Evolutionary conservation across 2,113 vertebrate species (phyloP).

Genomic region (Papio anubis): DNA sequence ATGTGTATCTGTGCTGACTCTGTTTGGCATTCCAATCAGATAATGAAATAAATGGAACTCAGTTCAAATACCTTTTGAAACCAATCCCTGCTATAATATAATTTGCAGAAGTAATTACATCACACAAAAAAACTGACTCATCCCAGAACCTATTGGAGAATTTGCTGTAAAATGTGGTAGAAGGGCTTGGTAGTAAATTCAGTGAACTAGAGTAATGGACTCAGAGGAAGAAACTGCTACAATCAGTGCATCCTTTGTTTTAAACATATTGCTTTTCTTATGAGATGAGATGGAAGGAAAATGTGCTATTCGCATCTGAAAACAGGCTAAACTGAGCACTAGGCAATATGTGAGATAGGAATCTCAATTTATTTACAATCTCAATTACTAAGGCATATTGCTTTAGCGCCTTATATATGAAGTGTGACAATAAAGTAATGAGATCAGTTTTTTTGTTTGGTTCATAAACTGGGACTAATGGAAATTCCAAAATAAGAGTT

Average conservation of each 20-base stretch:
- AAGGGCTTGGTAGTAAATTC: neutral
- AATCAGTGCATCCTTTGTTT: neutral
- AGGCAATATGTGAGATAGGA: neutral
- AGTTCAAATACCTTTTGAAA: neutral
- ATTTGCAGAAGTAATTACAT: neutral
- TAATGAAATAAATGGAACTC: neutral
- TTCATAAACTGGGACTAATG: slow-evolving; percentile 60
- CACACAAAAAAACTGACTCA: neutral
- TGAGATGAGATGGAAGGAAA: slow-evolving; percentile 19
- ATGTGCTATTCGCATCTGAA: neutral
- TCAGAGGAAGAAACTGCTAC: neutral
- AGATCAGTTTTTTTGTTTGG: slow-evolving; percentile 40
- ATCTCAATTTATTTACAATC: slow-evolving; percentile 58
- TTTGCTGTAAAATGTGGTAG: neutral
- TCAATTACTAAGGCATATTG: slow-evolving; percentile 61
- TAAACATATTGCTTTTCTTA: slow-evolving; percentile 34
- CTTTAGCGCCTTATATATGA: slow-evolving; percentile 45
- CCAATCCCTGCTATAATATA: neutral
- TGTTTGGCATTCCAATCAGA: neutral
- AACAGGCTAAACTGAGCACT: neutral
- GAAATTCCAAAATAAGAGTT: slow-evolving; percentile 49
- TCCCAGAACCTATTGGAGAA: neutral
- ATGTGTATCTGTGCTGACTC: neutral
- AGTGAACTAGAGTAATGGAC: neutral
- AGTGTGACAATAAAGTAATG: slow-evolving; percentile 57